Percentiles rank a stretch among this genome's conserved stretches.
Evolutionary conservation across 2,888 invertebrate species (phyloP).

Genomic region (Drosophila setosimentum): DNA sequence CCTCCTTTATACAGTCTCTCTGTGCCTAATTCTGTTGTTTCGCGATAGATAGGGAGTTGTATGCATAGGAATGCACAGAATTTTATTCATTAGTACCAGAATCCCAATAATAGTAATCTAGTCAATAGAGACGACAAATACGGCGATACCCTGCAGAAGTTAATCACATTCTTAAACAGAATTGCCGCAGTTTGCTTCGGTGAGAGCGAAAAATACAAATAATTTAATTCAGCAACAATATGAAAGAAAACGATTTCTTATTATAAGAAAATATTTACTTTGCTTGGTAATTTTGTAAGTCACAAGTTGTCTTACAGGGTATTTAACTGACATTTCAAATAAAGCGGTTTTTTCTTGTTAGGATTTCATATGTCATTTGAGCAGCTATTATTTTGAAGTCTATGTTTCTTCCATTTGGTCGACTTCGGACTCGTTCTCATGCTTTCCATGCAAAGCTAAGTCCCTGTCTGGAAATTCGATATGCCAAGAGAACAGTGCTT

Average conservation of each 20-base stretch:
- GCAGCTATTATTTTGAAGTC: conserved; percentile 59
- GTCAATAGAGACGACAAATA: not conserved
- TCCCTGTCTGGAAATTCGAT: conserved; percentile 37
- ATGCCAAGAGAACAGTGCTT: conserved; percentile 22
- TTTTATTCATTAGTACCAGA: not conserved
- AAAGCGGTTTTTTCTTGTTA: not conserved
- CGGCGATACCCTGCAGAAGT: not conserved
- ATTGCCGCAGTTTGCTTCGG: not conserved
- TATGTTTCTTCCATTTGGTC: conserved; percentile 9
- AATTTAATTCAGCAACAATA: not conserved
- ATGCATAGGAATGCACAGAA: not conserved
- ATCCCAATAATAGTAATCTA: not conserved
- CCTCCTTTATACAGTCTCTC: not conserved
- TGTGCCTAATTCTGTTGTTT: conserved; percentile 23
- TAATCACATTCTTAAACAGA: not conserved
- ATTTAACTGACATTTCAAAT: not conserved
- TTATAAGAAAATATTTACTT: not conserved
- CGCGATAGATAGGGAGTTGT: conserved; percentile 24
- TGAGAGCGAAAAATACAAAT: not conserved
- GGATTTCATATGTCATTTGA: conserved; percentile 50
- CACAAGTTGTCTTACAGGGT: not conserved
- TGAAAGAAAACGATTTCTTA: not conserved
- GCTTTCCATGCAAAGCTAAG: conserved; percentile 7
- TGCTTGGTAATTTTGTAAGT: not conserved
- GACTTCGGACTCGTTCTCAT: not conserved